Evolutionary conservation across 2,888 invertebrate species (phyloP), one percentile per base, ranked within the genome.

Genomic region (Lamproptera curius): DNA sequence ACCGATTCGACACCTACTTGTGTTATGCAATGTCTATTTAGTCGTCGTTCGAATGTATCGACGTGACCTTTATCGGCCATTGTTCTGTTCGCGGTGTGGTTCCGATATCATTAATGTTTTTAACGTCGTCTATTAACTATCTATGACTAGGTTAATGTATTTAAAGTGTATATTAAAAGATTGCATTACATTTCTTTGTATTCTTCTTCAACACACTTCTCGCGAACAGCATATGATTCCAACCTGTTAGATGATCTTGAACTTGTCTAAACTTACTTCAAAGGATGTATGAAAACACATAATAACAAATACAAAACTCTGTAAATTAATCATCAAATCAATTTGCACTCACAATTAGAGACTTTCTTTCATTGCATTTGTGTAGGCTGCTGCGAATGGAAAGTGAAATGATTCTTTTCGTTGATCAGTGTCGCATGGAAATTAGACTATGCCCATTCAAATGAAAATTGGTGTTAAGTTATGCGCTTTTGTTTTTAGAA

Each of bases 21-120:
- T 34, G 13, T 42, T 48, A 43, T 28, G 42, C 42, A 48, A 34
- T 48, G 16, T 26, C 8, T 26, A 34, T 46, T 33, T 33, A 34
- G 38, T 23, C 31, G 31, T 13, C 31, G 31, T 31, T 2, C n/a
- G 31, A 2, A 31, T 31, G n/a, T 31, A 31, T 31, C 3, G 31
- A 31, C 31, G 11, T 11, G 31, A 31, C 31, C 31, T 31, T 31
- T 31, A n/a, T 31, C 31, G 31, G 1, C n/a, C 6, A 31, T 31
- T 31, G 31, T 31, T 31, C 31, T 31, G 2, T 31, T 2, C 6
- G 11, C n/a, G n/a, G n/a, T n/a, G n/a, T n/a, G n/a, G n/a, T n/a
- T n/a, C n/a, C n/a, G n/a, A n/a, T n/a, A n/a, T n/a, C n/a, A 13
- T 2, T 11, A 4, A 11, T 11, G 31, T 11, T 31, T 2, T 9